Conservation (phyloP, 2,888 invertebrate species). For the Endotricha flammealis region DNA sequence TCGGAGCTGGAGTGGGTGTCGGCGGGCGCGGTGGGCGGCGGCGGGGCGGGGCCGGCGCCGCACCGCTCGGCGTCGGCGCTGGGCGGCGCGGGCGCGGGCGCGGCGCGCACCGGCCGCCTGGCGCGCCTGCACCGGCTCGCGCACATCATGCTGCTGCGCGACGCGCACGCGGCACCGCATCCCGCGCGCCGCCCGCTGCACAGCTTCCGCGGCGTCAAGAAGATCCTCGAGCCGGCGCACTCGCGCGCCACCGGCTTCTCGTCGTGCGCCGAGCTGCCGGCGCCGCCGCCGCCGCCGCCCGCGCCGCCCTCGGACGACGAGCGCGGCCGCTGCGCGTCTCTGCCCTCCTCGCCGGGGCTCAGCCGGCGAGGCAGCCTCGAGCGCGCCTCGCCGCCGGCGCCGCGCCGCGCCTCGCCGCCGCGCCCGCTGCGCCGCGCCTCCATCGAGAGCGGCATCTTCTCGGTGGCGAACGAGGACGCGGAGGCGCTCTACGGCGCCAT, state of each 20-base stretch:
- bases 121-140: conserved; percentile 83
- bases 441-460: conserved; percentile 94
- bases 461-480: conserved; percentile 87
- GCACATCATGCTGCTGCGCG: conserved; percentile 91
- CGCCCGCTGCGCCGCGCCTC: conserved; percentile 80
- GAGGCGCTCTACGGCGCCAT: conserved; percentile 47
- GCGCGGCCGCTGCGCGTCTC: conserved; percentile 48
- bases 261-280: conserved; percentile 87
- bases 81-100: conserved; percentile 26
- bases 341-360: conserved; percentile 59
- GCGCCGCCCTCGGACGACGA: conserved; percentile 33
- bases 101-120: conserved; percentile 48
- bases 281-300: conserved; percentile 69
- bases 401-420: conserved; percentile 15
- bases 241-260: conserved; percentile 79
- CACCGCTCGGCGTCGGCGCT: conserved; percentile 32
- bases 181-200: conserved; percentile 84
- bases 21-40: conserved; percentile 55
- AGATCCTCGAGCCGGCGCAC: conserved; percentile 83
- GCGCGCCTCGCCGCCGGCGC: conserved; percentile 29
- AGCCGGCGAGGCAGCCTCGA: conserved; percentile 40
- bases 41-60: conserved; percentile 29
- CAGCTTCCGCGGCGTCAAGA: conserved; percentile 88
- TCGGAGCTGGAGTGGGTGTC: conserved; percentile 83
- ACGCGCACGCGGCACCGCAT: conserved; percentile 85